A percentile compares a stretch with the other conserved stretches of the same genome.
Conservation (phyloP, 2,113 vertebrate genomes). For the Solenodon paradoxus region DNA sequence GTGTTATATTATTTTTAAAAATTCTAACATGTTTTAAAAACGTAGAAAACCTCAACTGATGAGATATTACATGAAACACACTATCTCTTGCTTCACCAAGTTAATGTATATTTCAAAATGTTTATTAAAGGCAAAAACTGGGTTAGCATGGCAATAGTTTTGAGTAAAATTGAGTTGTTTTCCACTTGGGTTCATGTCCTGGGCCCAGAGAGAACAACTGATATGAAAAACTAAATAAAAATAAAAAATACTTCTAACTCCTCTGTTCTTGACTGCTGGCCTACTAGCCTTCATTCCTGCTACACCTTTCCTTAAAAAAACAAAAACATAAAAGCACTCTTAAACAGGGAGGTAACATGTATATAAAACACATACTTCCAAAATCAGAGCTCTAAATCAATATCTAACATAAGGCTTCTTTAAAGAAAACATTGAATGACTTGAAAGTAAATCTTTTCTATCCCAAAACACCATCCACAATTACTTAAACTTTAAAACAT, state of each 20-base stretch:
- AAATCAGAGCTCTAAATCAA: background rate
- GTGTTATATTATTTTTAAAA: too few species aligned
- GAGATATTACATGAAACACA: background rate
- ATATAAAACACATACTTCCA: background rate
- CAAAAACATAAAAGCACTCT: too few species aligned
- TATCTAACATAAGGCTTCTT: background rate
- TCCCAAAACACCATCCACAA: background rate
- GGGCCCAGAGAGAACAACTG: too few species aligned
- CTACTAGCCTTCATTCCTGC: too few species aligned
- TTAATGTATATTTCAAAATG: conserved; percentile 30
- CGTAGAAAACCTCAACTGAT: background rate
- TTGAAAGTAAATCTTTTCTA: background rate
- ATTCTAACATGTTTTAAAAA: background rate
- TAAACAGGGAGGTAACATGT: background rate
- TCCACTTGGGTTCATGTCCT: too few species aligned
- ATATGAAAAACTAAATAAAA: too few species aligned
- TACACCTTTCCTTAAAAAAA: too few species aligned
- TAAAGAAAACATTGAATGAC: background rate
- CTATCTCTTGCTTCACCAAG: background rate
- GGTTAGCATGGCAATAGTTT: background rate
- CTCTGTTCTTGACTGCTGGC: too few species aligned
- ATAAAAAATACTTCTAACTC: too few species aligned
- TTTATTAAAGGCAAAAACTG: background rate
- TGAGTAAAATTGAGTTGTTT: background rate
- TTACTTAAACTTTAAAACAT: background rate